These are phyloP conservation scores for Serranus cabrilla DNA, from an alignment of 2,797 vertebrate species.

Conservation along the genomic window DNA sequence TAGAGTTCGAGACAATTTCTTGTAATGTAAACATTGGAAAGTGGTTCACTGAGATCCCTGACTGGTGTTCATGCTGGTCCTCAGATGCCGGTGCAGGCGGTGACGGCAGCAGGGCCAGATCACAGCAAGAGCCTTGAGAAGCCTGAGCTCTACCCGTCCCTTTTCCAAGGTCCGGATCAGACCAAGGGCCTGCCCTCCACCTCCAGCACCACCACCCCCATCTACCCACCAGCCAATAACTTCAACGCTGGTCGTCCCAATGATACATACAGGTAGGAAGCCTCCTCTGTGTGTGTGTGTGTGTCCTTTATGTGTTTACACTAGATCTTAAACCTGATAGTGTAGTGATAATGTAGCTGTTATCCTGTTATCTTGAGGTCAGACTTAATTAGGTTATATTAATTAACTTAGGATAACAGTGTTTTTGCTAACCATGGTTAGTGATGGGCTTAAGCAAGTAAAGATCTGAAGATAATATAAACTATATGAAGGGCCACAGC, in stretches of 20 bases:
- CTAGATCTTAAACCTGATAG: background rate
- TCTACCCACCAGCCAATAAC: conserved; percentile 88
- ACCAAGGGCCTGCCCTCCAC: conserved; percentile 89
- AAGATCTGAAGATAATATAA: conserved; percentile 4
- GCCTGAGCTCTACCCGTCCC: conserved; percentile 85
- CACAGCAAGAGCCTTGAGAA: conserved; percentile 91
- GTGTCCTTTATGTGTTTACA: background rate
- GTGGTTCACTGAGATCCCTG: background rate
- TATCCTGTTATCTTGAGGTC: conserved; percentile 13
- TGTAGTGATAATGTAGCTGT: background rate
- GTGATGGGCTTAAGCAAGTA: background rate
- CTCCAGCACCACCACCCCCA: conserved; percentile 86
- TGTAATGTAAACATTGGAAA: too few species aligned
- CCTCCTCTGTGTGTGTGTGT: background rate
- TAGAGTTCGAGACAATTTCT: too few species aligned
- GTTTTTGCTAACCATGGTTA: background rate
- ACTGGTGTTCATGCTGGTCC: background rate
- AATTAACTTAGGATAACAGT: background rate
- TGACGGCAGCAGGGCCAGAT: conserved; percentile 84
- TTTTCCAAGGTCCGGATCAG: conserved; percentile 86
- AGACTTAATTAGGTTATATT: conserved; percentile 19
- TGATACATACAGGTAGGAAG: conserved; percentile 91
- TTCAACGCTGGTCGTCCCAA: conserved; percentile 84
- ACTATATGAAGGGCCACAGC: background rate
- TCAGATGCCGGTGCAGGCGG: conserved; percentile 89